phyloP scores from a whole-genome alignment of 2,888 invertebrate genomes.

The Amblyteles armatorius region DNA sequence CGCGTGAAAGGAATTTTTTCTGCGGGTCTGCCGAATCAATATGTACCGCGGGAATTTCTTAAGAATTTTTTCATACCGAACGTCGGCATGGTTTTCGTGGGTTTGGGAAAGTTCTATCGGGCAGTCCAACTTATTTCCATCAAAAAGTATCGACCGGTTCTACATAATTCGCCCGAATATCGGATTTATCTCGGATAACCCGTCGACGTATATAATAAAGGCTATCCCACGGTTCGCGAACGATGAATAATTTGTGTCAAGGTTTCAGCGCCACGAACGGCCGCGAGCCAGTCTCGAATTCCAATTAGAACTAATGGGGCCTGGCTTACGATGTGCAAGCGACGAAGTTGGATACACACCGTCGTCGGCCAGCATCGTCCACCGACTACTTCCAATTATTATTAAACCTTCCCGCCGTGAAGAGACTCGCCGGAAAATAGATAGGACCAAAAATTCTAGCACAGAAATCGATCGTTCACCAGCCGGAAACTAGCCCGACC shows the following conservation, averaged over 20 bases:
- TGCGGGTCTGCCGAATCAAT: too few species aligned
- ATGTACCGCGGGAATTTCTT: not conserved
- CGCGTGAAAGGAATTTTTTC: not conserved
- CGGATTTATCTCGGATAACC: not conserved
- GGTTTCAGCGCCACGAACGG: conserved; percentile 54
- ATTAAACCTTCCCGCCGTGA: conserved; percentile 11
- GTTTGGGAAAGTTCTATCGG: not conserved
- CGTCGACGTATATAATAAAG: not conserved
- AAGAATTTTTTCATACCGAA: conserved; percentile 5
- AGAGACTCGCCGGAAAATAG: not conserved
- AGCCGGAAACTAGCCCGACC: not conserved
- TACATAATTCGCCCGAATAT: not conserved
- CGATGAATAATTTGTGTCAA: conserved; percentile 54
- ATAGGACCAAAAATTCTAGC: conserved; percentile 3
- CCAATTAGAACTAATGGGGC: conserved; percentile 77
- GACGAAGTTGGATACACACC: conserved; percentile 36
- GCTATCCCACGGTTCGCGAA: conserved; percentile 23
- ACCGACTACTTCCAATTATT: conserved; percentile 42
- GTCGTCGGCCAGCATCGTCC: conserved; percentile 35
- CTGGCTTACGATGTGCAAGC: conserved; percentile 60
- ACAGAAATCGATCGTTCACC: not conserved
- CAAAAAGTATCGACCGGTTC: not conserved
- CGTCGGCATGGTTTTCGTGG: not conserved
- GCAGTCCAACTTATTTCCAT: not conserved
- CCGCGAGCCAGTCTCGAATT: conserved; percentile 73